These are phyloP conservation scores for Leptocoma aspasia DNA, from an alignment of 2,113 vertebrate species.

Conservation along the genomic window DNA sequence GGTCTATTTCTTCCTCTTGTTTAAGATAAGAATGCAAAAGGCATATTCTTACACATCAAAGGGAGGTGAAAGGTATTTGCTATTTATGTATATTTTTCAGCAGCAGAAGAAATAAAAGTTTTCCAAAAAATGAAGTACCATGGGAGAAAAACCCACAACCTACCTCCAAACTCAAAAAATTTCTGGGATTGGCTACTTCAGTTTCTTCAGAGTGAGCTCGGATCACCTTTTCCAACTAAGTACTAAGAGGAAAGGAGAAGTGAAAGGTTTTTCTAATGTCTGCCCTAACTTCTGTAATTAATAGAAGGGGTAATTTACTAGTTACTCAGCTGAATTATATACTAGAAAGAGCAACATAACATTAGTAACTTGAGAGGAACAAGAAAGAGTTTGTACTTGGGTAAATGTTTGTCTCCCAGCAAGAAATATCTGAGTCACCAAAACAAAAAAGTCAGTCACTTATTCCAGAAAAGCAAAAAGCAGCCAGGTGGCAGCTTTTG, in stretches of 20 bases:
- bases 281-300: not conserved
- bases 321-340: not conserved
- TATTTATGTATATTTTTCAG: not conserved
- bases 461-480: not conserved
- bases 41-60: not conserved
- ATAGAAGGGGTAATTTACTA: not conserved
- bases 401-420: not conserved
- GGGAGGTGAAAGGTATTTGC: not conserved
- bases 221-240: not conserved
- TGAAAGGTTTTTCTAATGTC: not conserved
- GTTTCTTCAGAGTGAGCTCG: not conserved
- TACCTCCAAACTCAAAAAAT: not conserved
- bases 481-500: not conserved
- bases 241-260: not conserved
- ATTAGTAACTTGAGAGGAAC: conserved; percentile 2
- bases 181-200: not conserved
- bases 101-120: not conserved
- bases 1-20: not conserved
- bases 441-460: not conserved
- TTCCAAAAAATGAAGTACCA: not conserved
- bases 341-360: not conserved
- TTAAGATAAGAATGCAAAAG: not conserved
- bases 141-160: not conserved
- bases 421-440: conserved; percentile 9
- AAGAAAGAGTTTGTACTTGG: not conserved